Evolutionary conservation across 2,888 invertebrate genomes (phyloP), one percentile per base, ranked within the genome.

Genomic region (Lysandra coridon): DNA sequence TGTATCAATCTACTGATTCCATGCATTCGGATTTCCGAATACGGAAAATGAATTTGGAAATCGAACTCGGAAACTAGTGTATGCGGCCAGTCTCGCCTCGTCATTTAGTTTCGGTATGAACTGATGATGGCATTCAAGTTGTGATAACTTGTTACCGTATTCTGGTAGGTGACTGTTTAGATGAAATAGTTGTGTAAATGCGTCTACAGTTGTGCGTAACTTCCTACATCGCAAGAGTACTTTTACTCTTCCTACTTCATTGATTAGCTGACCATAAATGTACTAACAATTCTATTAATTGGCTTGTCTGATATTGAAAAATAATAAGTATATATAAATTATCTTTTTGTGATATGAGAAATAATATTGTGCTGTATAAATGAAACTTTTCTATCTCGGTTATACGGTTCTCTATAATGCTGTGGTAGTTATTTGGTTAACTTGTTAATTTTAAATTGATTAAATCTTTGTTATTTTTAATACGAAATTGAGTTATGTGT

Each of bases 171-270:
- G 69, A 69, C 14, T 33, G 69, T 69, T 69, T 69, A 17, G 12
- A 75, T 75, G 30, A 30, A 30, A 76, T 76, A 53, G 14, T 76
- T 53, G 30, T 33, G 33, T 57, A 76, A 33, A 53, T 76, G 14
- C 53, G 76, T 76, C 76, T 76, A 17, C 7, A 53, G 57, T 76
- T 76, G 53, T 76, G 53, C 76, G 76, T 76, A 76, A 76, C 76
- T 76, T 57, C 76, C 74, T 79, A 57, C 74, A 73, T 57, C 60
- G 57, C 53, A 73, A 73, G 12, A 73, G 74, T 69, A 40, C 77
- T 76, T 75, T 76, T 49, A 69, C 33, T 79, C 75, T 79, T 75
- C 75, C 79, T 79, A 30, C 60, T 79, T 74, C 60, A 74, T 74
- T 75, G 60, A 60, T 79, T 75, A 30, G 53, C 57, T 78, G 62